These are phyloP conservation scores for Gadus chalcogrammus DNA, from an alignment of 2,113 vertebrate genomes.

Conservation along the genomic window DNA sequence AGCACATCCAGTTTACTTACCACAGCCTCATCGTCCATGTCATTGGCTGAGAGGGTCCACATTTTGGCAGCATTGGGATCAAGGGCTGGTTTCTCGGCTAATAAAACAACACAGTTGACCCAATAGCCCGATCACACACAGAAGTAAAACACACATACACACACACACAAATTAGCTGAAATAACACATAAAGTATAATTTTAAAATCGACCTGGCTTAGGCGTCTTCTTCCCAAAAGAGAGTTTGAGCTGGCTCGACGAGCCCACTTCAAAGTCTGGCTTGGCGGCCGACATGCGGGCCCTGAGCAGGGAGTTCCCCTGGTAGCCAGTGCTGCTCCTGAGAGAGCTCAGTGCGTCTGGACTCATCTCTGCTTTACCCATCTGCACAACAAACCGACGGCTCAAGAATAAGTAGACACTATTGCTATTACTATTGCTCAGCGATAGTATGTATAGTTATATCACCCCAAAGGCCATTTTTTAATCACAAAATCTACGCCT, in stretches of 20 bases:
- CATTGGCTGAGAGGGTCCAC: constrained; percentile 90
- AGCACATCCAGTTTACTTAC: constrained; percentile 65
- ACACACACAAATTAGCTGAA: constrained; percentile 3
- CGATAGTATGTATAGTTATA: too few relatives aligned
- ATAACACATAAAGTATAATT: too few relatives aligned
- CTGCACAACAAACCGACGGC: constrained; percentile 41
- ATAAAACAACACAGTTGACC: neutral
- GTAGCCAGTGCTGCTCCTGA: constrained; percentile 65
- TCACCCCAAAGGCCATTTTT: too few relatives aligned
- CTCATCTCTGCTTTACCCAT: constrained; percentile 67
- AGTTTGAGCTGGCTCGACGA: constrained; percentile 87
- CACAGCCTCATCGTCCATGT: constrained; percentile 86
- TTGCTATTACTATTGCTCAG: too few relatives aligned
- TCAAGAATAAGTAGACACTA: too few relatives aligned
- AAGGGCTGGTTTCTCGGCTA: constrained; percentile 79
- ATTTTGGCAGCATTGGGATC: constrained; percentile 81
- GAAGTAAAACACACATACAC: too few relatives aligned
- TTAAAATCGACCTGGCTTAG: constrained; percentile 57
- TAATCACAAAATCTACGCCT: too few relatives aligned
- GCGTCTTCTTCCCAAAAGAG: constrained; percentile 74
- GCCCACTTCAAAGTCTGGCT: constrained; percentile 91
- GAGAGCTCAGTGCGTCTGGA: constrained; percentile 55
- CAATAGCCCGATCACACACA: neutral
- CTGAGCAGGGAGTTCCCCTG: constrained; percentile 66
- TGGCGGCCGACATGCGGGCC: constrained; percentile 79